Evolutionary conservation across 2,113 vertebrate species (phyloP).

Genomic region (Rutilus rutilus): DNA sequence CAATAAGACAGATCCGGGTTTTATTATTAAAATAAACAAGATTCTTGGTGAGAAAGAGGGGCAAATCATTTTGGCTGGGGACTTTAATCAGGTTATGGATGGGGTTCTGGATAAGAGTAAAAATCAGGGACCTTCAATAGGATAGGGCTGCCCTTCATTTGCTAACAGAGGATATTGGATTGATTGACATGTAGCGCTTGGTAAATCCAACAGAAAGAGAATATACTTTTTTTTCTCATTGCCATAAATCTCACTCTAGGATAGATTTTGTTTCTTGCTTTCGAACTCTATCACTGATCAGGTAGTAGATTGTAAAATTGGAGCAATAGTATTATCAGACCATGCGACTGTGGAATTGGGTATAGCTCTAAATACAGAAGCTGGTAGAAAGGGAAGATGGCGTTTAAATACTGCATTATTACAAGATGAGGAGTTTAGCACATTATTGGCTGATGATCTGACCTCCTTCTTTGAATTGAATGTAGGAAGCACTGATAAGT

Average conservation of each 20-base stretch:
- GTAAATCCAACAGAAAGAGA: not conserved
- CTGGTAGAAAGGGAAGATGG: constrained; percentile 3
- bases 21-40: not conserved
- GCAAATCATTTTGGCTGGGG: constrained; percentile 1
- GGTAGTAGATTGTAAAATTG: constrained; percentile 32
- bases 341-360: constrained; percentile 9
- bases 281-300: constrained; percentile 11
- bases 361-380: constrained; percentile 30
- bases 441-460: constrained; percentile 23
- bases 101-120: not conserved
- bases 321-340: not conserved
- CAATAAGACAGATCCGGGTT: not conserved
- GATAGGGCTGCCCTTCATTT: constrained; percentile 29
- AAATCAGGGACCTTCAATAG: not conserved
- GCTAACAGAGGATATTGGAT: not conserved
- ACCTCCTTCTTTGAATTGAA: constrained; percentile 35
- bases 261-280: constrained; percentile 17
- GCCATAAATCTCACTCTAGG: constrained; percentile 19
- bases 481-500: not conserved
- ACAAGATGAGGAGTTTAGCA: not conserved
- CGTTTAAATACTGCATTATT: not conserved
- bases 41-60: not conserved
- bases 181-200: constrained; percentile 8
- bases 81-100: constrained; percentile 13
- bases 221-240: not conserved